Percentiles rank a stretch among this genome's conserved stretches.
Conservation (phyloP, 2,797 vertebrate genomes). For the Sebastes hubbsi region DNA sequence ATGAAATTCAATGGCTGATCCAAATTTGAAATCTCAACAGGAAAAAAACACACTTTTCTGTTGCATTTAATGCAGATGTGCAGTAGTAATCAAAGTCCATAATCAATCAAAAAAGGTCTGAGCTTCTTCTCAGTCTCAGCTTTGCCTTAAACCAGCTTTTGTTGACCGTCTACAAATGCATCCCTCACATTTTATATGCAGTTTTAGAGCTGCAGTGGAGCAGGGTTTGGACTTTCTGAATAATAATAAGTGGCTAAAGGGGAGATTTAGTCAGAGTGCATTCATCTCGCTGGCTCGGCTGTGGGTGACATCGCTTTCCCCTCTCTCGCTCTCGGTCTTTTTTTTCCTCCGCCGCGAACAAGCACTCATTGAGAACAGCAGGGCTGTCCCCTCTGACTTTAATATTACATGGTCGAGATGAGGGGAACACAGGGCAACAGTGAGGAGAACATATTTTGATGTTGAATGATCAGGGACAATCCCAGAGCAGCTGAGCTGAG, state of each 20-base stretch:
- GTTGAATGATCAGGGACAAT: conserved; percentile 59
- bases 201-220: conserved; percentile 49
- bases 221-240: conserved; percentile 67
- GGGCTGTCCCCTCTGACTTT: conserved; percentile 60
- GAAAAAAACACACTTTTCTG: background rate
- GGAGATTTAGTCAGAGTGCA: conserved; percentile 75
- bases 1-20: background rate
- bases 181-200: conserved; percentile 51
- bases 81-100: conserved; percentile 1
- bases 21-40: background rate
- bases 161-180: conserved; percentile 41
- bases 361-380: conserved; percentile 57
- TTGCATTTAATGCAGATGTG: background rate
- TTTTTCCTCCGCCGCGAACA: conserved; percentile 21
- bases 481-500: conserved; percentile 50
- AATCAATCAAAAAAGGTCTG: conserved; percentile 16
- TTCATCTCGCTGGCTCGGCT: conserved; percentile 66
- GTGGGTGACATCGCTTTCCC: conserved; percentile 59
- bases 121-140: conserved; percentile 18
- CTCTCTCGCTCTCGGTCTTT: conserved; percentile 27
- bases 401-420: conserved; percentile 70
- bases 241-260: conserved; percentile 77
- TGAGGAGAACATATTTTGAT: conserved; percentile 53
- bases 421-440: conserved; percentile 49
- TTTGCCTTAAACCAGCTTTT: conserved; percentile 34